Evolutionary conservation across 1,140 invertebrate species (phyloP), one percentile per base, ranked within the genome.

Genomic region (Drosophila athabasca): DNA sequence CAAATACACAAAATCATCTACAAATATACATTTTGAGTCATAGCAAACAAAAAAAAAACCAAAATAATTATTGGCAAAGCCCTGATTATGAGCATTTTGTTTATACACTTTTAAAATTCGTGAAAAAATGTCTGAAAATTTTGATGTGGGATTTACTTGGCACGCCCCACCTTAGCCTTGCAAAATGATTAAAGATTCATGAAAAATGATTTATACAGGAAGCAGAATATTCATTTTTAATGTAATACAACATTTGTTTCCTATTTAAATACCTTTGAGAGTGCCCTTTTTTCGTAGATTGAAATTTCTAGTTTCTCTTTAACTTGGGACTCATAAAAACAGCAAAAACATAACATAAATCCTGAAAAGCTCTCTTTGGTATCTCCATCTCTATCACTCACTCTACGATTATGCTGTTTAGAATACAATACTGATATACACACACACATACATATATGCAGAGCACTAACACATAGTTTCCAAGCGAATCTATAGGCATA

Each of bases 11-110:
- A 19, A 53, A 55, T 24, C 22, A 57, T 58, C 35, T 74, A 57
- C 53, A 69, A 73, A 75, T 75, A 75, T 51, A 17, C 35, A 54
- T 58, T 44, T 75, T 75, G 70, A 75, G 61, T 75, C 71, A 75
- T 74, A 59, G 53, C 22, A 35, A 74, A 53, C 31, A 58, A 74
- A 75, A 43, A 43, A 53, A 39, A n/a, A 46, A 39, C 3, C 1
- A 39, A 13, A 13, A 39, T 11, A 39, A 39, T 13, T 39, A 39
- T 39, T 39, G 35, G 35, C 54, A 45, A 26, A 57, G 43, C 54
- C 43, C 54, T 57, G 54, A 46, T 57, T 57, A 46, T 57, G 54
- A 26, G 15, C 54, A 57, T 57, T 45, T 44, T 57, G 43, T 15
- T 31, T 57, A 0, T 35, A 29, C 6, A 29, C 29, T 29, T 29